Conservation (phyloP, 2,797 vertebrate genomes). For the Parambassis ranga region DNA sequence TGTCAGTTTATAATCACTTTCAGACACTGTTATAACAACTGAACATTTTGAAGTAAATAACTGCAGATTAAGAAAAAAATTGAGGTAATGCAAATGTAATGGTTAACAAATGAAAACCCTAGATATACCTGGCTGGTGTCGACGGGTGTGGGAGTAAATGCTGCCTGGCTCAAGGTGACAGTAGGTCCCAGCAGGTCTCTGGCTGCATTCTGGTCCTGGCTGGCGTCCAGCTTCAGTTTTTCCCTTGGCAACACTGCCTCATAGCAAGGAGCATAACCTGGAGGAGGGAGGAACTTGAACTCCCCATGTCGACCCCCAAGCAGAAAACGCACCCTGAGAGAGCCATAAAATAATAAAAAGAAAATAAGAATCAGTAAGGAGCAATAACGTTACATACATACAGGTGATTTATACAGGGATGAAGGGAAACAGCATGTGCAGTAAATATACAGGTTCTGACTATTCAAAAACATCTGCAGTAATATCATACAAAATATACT, state of each 20-base stretch:
- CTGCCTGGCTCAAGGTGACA: slow-evolving; percentile 88
- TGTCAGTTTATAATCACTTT: not conserved
- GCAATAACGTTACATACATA: too few species aligned
- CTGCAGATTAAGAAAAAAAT: too few species aligned
- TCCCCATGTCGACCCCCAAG: slow-evolving; percentile 94
- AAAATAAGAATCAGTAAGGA: not conserved
- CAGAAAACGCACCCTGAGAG: slow-evolving; percentile 88
- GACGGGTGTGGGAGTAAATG: slow-evolving; percentile 92
- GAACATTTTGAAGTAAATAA: too few species aligned
- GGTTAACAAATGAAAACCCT: too few species aligned
- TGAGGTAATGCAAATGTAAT: too few species aligned
- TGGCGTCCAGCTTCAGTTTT: slow-evolving; percentile 90
- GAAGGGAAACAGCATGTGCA: not conserved
- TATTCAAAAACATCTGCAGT: too few species aligned
- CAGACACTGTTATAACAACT: too few species aligned
- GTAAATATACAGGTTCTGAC: too few species aligned
- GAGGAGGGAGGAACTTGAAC: slow-evolving; percentile 96
- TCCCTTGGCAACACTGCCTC: slow-evolving; percentile 93
- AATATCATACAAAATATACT: too few species aligned
- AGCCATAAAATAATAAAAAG: not conserved
- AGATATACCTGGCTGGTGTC: slow-evolving; percentile 88
- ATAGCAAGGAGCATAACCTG: slow-evolving; percentile 92
- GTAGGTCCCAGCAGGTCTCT: slow-evolving; percentile 90
- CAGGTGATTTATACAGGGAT: too few species aligned
- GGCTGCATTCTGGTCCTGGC: slow-evolving; percentile 84